Conservation (phyloP, 64 coral and sea anemone species). For the Montipora sp. region DNA sequence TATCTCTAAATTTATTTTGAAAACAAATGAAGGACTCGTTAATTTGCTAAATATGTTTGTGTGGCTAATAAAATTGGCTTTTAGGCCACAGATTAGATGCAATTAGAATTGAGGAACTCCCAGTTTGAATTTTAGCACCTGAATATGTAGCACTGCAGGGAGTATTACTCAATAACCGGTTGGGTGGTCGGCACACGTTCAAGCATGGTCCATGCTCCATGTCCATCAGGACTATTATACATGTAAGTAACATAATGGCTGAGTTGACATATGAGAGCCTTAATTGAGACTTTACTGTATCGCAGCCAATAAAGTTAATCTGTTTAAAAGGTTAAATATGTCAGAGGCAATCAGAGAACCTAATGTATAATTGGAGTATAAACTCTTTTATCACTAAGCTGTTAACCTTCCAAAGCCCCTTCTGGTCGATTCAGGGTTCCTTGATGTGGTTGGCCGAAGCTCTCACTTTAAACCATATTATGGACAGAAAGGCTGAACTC, state of each 20-base stretch:
- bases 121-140: too few relatives aligned
- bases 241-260: not conserved
- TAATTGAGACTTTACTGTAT: not conserved
- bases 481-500: conserved; percentile 1
- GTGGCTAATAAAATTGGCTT: too few relatives aligned
- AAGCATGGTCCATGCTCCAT: not conserved
- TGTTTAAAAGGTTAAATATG: conserved; percentile 42
- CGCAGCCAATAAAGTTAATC: conserved; percentile 12
- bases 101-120: too few relatives aligned
- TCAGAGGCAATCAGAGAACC: not conserved
- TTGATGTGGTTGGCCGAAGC: not conserved
- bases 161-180: too few relatives aligned
- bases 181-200: too few relatives aligned
- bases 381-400: not conserved
- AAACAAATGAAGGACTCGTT: too few relatives aligned
- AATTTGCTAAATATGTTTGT: too few relatives aligned
- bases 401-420: not conserved
- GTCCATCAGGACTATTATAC: not conserved
- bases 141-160: too few relatives aligned
- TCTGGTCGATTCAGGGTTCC: not conserved
- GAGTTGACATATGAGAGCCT: not conserved
- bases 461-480: not conserved
- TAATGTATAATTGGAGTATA: not conserved
- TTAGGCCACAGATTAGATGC: too few relatives aligned
- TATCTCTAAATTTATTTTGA: too few relatives aligned